Evolutionary conservation across 2,797 vertebrate species (phyloP).

Genomic region (Rhynchotus rufescens): DNA sequence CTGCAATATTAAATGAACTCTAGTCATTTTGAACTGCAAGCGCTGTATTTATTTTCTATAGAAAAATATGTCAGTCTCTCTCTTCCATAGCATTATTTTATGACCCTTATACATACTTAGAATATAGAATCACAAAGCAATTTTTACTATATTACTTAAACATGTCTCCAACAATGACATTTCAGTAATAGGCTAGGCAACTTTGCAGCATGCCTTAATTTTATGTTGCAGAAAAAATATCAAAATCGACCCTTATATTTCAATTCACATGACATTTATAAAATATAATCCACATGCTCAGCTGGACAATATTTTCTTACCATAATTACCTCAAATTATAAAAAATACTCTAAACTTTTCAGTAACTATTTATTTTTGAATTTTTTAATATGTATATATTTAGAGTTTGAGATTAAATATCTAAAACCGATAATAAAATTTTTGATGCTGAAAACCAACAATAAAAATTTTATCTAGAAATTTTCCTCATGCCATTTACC

Average conservation of each 20-base stretch:
- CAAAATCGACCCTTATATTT: neutral
- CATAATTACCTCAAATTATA: neutral
- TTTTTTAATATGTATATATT: neutral
- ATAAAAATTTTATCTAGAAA: neutral
- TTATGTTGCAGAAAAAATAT: neutral
- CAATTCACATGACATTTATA: neutral
- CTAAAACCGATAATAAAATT: accelerated
- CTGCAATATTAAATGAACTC: neutral
- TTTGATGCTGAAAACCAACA: too few relatives aligned
- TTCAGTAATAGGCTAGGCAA: neutral
- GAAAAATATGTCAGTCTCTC: neutral
- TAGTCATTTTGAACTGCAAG: neutral
- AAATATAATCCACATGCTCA: neutral
- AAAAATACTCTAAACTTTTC: neutral
- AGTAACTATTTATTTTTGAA: neutral
- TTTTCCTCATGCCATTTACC: neutral
- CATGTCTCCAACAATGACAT: neutral
- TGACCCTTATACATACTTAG: neutral
- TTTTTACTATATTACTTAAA: neutral
- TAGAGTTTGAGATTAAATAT: neutral
- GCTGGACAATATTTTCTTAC: neutral
- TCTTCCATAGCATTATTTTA: neutral
- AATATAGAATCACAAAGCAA: neutral
- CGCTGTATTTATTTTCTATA: neutral
- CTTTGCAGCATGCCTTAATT: neutral